Base-by-base conservation (phyloP, 1,140 invertebrate species). In the Luehdorfia chinensis region DNA sequence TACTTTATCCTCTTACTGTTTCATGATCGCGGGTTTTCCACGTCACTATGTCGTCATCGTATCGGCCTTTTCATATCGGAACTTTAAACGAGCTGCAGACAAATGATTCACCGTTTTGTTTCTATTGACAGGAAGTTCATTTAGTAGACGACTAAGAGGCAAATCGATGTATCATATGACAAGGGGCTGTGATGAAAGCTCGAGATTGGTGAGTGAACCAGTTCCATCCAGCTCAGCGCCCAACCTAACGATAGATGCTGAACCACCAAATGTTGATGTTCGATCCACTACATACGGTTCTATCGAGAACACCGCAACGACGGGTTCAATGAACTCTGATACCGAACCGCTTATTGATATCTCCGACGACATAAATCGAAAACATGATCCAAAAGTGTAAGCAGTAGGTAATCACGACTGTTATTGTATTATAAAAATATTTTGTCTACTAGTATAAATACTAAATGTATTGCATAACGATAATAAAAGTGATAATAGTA, bases 131-230 rank as follows among this genome's bases (percentile, higher is more conserved):
- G 90, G 88, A 57, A 93, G 92, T 49, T 93, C 93, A 1, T 87
- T 94, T 46, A 94, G 92, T 67, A 88, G 93, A 37, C 86, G 92
- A 47, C 90, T 94, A 50, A 89, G 93, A 47, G 93, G 93, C 25
- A 91, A 92, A 45, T 90, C 89, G 41, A 90, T 90, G 66, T 94
- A 94, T 76, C 91, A 91, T 31, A 90, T 93, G 64, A 74, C 92
- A 1, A 88, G 91, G 61, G 90, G 92, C 0, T 89, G 79, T 47
- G 90, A 87, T 50, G 89, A 90, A 51, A 87, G 74, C 48, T 78
- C 87, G 0, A 69, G 85, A 49, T 55, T 88, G n/a, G 67, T 88
- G 12, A 66, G 49, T 8, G 81, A 87, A 11, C 58, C 67, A 1
- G 59, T 53, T 0, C 60, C 80, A 2, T 81, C 80, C 0, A 86